Conservation (phyloP, 2,797 vertebrate species). For the Tolypeutes matacus region DNA sequence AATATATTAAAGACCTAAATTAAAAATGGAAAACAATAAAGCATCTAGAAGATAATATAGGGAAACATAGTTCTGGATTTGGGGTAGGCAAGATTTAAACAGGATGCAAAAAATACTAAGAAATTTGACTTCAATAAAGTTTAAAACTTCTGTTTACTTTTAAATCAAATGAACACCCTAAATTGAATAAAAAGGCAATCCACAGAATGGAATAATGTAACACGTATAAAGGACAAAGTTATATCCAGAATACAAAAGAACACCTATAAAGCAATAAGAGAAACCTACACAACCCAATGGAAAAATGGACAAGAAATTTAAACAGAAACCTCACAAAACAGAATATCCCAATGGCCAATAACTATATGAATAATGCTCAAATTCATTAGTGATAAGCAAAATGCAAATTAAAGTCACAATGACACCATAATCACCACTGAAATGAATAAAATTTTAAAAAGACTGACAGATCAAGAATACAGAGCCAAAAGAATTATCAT, state of each 20-base stretch:
- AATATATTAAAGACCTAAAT: background rate
- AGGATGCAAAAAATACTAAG: background rate
- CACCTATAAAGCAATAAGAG: background rate
- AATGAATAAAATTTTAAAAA: conserved; percentile 13
- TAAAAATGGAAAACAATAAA: background rate
- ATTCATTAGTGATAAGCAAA: conserved; percentile 49
- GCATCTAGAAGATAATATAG: background rate
- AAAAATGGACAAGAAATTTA: conserved; percentile 5
- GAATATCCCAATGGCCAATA: conserved; percentile 11
- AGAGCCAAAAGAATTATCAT: background rate
- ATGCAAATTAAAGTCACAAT: conserved; percentile 21
- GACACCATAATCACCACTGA: background rate
- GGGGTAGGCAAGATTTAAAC: background rate
- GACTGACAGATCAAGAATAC: background rate
- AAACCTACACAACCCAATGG: background rate
- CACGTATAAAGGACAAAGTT: background rate
- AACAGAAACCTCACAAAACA: conserved; percentile 15
- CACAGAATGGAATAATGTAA: background rate
- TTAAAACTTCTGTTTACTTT: background rate
- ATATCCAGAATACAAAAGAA: conserved; percentile 21
- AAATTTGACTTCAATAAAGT: background rate
- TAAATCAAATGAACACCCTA: background rate
- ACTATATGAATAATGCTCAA: background rate
- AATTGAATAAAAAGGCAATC: background rate
- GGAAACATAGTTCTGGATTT: background rate